Evolutionary conservation across 2,797 vertebrate species (phyloP).

Genomic region (Aphelocoma californica): DNA sequence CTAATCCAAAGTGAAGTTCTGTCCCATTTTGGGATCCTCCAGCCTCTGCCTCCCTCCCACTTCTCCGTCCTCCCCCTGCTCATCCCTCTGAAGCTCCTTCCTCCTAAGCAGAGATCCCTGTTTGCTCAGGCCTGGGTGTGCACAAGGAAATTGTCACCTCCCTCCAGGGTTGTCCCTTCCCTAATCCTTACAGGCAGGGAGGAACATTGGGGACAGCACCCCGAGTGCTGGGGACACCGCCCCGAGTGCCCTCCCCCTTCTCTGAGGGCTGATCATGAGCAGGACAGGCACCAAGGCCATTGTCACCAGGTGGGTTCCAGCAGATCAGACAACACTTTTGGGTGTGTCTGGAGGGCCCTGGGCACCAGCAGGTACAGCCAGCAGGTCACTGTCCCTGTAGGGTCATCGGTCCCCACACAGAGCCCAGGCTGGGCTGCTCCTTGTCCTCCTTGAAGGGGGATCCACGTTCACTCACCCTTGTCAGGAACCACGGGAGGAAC

Average conservation of each 20-base stretch:
- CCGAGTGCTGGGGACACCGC: not conserved
- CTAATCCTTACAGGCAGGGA: not conserved
- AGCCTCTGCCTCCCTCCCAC: not conserved
- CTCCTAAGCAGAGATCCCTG: not conserved
- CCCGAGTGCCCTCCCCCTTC: not conserved
- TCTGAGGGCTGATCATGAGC: not conserved
- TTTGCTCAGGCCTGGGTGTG: not conserved
- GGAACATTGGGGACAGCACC: not conserved
- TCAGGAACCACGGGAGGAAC: not conserved
- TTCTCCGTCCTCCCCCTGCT: not conserved
- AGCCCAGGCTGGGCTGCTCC: not conserved
- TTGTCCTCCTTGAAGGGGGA: not conserved
- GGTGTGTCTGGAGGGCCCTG: not conserved
- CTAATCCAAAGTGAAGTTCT: not conserved
- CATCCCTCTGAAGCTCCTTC: not conserved
- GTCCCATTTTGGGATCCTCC: not conserved
- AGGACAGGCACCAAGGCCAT: not conserved
- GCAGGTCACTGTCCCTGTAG: not conserved
- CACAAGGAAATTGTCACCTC: not conserved
- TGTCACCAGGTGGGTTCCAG: not conserved
- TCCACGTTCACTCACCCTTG: too few relatives aligned
- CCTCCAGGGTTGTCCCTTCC: not conserved
- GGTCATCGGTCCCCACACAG: not conserved
- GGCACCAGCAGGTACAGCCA: not conserved
- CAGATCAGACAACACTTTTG: not conserved